Base-by-base conservation (phyloP, 2,888 invertebrate genomes). In the Leptarthrus brevirostris region DNA sequence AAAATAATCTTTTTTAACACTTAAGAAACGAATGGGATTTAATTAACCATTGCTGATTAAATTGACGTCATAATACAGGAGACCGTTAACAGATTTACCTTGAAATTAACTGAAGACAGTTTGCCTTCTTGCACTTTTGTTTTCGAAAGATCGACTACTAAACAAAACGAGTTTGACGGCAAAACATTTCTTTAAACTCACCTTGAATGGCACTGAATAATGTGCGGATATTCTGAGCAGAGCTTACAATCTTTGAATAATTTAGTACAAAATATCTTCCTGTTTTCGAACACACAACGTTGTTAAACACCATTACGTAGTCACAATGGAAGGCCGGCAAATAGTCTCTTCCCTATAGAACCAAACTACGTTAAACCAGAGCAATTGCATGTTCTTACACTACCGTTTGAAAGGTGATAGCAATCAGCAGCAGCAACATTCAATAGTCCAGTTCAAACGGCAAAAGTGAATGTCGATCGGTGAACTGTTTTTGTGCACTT, bases 381-480 rank as follows among this genome's bases (percentile, higher is more conserved):
- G n/a, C 40, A 40, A 40, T n/a, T n/a, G 6, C 40, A 40, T 3
- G n/a, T 40, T 40, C 40, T 40, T 40, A 12, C 40, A 40, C 12
- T 40, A 40, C 40, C 40, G 4, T n/a, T 40, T 40, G 6, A 1
- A 12, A 3, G n/a, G 40, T 40, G 40, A 40, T 40, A 40, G 40
- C 12, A 40, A 40, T 40, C 40, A 40, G 30, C 8, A 30, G 30
- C 30, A 40, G n/a, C n/a, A 40, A n/a, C 40, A 6, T 3, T n/a
- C 40, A 40, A 40, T 40, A 40, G 12, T 12, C 8, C n/a, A 40
- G 40, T 40, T 40, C 10, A 40, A 40, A 40, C 40, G 36, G 58
- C 58, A 58, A 58, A 58, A 58, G 58, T 58, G 58, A 58, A 58
- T 58, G 58, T 34, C 49, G 20, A 49, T 58, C 30, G 58, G 58